phyloP scores from a whole-genome alignment of 53 echinoderm and acorn worm species.

The Zoroaster sp. region DNA sequence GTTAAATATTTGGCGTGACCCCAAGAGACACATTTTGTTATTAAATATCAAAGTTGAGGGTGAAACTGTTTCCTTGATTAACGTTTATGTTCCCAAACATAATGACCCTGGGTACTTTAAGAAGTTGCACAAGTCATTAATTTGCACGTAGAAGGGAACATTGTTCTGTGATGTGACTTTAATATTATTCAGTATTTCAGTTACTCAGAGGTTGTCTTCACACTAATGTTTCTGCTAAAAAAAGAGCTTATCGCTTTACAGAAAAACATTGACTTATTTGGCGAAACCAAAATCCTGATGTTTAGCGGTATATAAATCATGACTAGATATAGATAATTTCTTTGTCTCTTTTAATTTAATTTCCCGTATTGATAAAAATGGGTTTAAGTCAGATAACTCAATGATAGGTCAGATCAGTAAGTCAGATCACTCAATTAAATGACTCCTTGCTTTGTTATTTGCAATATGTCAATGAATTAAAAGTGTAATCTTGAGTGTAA shows the following conservation, averaged over 20 bases:
- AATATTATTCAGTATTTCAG: neutral
- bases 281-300: neutral
- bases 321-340: neutral
- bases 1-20: neutral
- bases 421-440: too few species aligned
- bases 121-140: neutral
- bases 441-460: neutral
- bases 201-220: neutral
- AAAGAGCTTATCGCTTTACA: neutral
- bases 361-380: neutral
- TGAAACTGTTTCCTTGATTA: neutral
- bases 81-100: neutral
- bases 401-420: too few species aligned
- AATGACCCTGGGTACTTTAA: neutral
- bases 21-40: neutral
- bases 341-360: neutral
- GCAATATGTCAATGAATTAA: neutral
- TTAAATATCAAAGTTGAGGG: neutral
- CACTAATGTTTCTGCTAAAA: neutral
- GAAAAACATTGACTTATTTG: neutral
- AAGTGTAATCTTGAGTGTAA: neutral
- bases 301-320: neutral
- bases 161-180: neutral
- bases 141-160: neutral
- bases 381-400: neutral